Percentiles rank a stretch among this genome's conserved stretches.
Conservation (phyloP, 1,140 invertebrate species). For the Heliothis subflexa region DNA sequence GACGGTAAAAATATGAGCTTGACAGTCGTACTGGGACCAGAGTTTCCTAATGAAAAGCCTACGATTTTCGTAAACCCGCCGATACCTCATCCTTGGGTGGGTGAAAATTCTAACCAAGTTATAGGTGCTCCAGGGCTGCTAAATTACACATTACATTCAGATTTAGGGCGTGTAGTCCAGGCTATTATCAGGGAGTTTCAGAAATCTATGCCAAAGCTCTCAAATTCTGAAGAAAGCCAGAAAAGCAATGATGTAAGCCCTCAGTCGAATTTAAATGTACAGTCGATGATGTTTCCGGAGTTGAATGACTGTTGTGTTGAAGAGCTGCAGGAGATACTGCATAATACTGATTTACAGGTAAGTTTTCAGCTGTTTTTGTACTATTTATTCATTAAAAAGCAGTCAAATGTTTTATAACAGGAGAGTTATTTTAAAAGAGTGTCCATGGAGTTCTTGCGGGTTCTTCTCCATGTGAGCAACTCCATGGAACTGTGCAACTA, state of each 20-base stretch:
- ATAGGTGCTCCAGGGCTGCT: slow-evolving; percentile 90
- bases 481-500: too few relatives aligned
- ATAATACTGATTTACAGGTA: slow-evolving; percentile 87
- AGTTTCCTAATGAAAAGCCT: slow-evolving; percentile 92
- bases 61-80: slow-evolving; percentile 89
- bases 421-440: too few relatives aligned
- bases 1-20: slow-evolving; percentile 88
- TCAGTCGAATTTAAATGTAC: slow-evolving; percentile 62
- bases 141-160: slow-evolving; percentile 92
- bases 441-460: too few relatives aligned
- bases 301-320: slow-evolving; percentile 89
- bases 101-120: slow-evolving; percentile 88
- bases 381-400: too few relatives aligned
- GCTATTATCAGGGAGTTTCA: slow-evolving; percentile 92
- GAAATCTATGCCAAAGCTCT: slow-evolving; percentile 81
- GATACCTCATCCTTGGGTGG: slow-evolving; percentile 90
- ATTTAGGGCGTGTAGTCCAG: slow-evolving; percentile 92
- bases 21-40: slow-evolving; percentile 88
- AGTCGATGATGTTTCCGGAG: slow-evolving; percentile 87
- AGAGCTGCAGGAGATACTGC: slow-evolving; percentile 89
- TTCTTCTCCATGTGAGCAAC: too few relatives aligned
- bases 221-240: slow-evolving; percentile 55
- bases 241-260: slow-evolving; percentile 69
- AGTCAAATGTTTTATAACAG: too few relatives aligned
- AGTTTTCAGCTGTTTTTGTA: neutral